Evolutionary conservation across 2,888 invertebrate species (phyloP), one percentile per base, ranked within the genome.

Genomic region (Drosophila rubida): DNA sequence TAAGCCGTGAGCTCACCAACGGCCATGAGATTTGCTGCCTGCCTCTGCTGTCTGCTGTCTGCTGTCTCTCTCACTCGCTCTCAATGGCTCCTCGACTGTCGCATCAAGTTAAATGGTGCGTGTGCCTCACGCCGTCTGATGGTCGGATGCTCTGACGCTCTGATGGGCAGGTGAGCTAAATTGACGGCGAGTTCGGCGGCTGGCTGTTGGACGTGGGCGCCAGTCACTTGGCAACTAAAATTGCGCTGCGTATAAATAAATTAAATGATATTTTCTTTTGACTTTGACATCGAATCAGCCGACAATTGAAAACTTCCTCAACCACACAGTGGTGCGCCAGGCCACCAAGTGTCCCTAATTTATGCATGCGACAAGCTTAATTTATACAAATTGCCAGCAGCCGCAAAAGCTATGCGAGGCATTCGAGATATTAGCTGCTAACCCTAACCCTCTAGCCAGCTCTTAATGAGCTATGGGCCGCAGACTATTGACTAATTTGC

Each of bases 21-120:
- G 41, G 30, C 39, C 64, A 46, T 30, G 54, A 45, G 69, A 59
- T 60, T 62, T 61, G 65, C 62, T 37, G 32, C 48, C 23, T 61
- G 30, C n/a, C n/a, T n/a, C n/a, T n/a, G n/a, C n/a, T n/a, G n/a
- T n/a, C n/a, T n/a, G n/a, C n/a, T n/a, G n/a, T n/a, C n/a, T n/a
- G n/a, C n/a, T n/a, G n/a, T n/a, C n/a, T n/a, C n/a, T n/a, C n/a
- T n/a, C n/a, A n/a, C n/a, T n/a, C n/a, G n/a, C 44, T 48, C 54
- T 2, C 25, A 25, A 25, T 62, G 66, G 45, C 67, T 55, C 49
- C 60, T 19, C 19, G 19, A 62, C 67, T 53, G 53, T 61, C 58
- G 71, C 70, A 75, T 80, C 80, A 88, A 73, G 84, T 85, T 86
- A 86, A 87, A 87, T 87, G 88, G 82, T 84, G 88, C 87, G 84